Base-by-base conservation (phyloP, 2,888 invertebrate species). In the Nysson spinosus region DNA sequence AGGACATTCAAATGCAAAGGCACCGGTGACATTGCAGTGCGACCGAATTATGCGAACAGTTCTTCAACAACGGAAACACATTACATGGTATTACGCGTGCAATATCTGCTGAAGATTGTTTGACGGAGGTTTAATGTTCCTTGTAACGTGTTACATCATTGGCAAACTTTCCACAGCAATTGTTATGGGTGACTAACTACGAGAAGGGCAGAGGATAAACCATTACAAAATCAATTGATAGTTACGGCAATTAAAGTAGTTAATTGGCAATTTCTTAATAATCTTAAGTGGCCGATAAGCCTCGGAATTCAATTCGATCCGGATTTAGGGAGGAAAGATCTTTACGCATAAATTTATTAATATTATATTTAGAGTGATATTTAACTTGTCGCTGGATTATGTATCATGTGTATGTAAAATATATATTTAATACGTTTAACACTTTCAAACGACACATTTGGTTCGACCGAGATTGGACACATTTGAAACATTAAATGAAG, bases 191-290 rank as follows among this genome's bases (percentile, higher is more conserved):
- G 32, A 37, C 50, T 22, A 54, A 34, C 3, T 46, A 30, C 14
- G 34, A 30, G 32, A 22, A 19, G 20, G 12, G 32, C 30, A 12
- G 11, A 40, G 50, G 35, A 12, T 7, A 2, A 37, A 46, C 47
- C 37, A 63, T 63, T 32, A 12, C 7, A 44, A 17, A 52, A 35
- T 43, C 56, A 67, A 65, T 46, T 43, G 58, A 24, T 42, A 74
- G 62, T 66, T 76, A 61, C 57, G 28, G 5, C 67, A 72, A 76
- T 77, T 70, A 51, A 46, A 24, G 20, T 28, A 35, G 61, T 67
- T 65, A 72, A 69, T 58, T 56, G 60, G 46, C 62, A 51, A 51
- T 67, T 64, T 40, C 51, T 49, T 51, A 44, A 74, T 54, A 42
- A 9, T 44, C 16, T 42, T 20, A 51, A 54, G 62, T 46, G 47